Percentiles rank a stretch among this genome's conserved stretches.
These are phyloP conservation scores for Mobula birostris DNA, from an alignment of 2,113 vertebrate genomes.

Conservation along the genomic window DNA sequence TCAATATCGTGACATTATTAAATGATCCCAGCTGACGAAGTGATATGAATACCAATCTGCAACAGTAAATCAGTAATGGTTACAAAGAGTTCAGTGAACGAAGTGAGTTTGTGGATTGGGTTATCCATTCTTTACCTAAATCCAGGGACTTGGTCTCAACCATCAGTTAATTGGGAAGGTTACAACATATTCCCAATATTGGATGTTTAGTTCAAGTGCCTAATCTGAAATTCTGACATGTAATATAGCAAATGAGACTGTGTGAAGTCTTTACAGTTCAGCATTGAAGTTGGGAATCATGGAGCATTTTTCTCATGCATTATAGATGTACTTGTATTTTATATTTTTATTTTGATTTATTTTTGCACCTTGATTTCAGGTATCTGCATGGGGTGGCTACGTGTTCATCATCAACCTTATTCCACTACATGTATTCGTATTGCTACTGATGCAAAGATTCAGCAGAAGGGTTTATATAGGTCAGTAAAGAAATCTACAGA, in stretches of 20 bases:
- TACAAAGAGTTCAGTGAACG: background rate
- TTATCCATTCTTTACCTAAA: background rate
- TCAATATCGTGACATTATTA: background rate
- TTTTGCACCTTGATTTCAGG: slow-evolving; percentile 57
- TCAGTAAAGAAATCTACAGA: slow-evolving; percentile 55
- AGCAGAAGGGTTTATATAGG: slow-evolving; percentile 95
- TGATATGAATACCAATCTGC: background rate
- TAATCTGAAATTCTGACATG: background rate
- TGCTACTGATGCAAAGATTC: slow-evolving; percentile 94
- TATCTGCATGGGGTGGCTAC: slow-evolving; percentile 98
- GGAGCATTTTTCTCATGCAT: background rate
- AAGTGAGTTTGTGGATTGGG: background rate
- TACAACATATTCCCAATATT: background rate
- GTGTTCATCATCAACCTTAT: slow-evolving; percentile 99
- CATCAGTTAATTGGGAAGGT: background rate
- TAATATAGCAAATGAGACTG: no score
- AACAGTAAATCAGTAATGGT: background rate
- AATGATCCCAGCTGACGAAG: background rate
- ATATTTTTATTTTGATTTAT: background rate
- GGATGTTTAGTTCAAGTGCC: background rate
- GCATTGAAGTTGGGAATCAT: background rate
- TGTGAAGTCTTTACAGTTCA: background rate
- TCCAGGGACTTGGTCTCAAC: background rate
- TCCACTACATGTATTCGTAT: slow-evolving; percentile 92
- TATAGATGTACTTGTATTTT: background rate